Conservation (phyloP, 2,113 vertebrate genomes). For the Podarcis raffonei region DNA sequence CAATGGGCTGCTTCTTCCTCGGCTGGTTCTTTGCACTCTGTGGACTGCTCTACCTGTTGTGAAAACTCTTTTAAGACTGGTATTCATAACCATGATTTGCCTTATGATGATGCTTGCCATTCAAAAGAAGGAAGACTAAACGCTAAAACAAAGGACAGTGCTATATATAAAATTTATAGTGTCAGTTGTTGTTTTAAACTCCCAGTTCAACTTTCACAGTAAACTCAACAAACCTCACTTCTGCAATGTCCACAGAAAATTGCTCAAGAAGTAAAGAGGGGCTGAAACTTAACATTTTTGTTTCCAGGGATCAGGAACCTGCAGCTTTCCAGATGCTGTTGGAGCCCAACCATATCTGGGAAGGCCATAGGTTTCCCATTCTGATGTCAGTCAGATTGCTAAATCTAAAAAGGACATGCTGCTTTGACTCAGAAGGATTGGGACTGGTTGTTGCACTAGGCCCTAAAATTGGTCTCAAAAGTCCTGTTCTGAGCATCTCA, state of each 20-base stretch:
- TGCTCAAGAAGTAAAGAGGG: not conserved
- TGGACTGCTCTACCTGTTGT: slow-evolving; percentile 9
- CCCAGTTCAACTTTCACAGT: not conserved
- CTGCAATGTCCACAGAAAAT: not conserved
- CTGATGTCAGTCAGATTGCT: not conserved
- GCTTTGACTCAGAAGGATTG: not conserved
- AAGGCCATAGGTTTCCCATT: too few relatives aligned
- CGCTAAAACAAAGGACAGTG: not conserved
- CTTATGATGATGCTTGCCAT: not conserved
- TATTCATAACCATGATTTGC: not conserved
- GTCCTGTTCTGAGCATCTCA: not conserved
- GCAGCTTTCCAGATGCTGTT: too few relatives aligned
- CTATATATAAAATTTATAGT: not conserved
- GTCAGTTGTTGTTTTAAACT: not conserved
- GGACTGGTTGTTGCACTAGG: not conserved
- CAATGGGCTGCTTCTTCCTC: not conserved
- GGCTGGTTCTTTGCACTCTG: slow-evolving; percentile 32
- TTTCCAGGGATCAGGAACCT: not conserved
- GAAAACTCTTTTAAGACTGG: not conserved
- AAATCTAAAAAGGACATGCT: not conserved
- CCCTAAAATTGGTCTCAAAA: not conserved
- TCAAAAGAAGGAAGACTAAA: not conserved
- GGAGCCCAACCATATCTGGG: too few relatives aligned
- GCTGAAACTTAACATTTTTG: not conserved
- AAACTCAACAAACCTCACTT: not conserved